Conservation (phyloP, 2,888 invertebrate genomes). For the Hipparchia sbordonii region DNA sequence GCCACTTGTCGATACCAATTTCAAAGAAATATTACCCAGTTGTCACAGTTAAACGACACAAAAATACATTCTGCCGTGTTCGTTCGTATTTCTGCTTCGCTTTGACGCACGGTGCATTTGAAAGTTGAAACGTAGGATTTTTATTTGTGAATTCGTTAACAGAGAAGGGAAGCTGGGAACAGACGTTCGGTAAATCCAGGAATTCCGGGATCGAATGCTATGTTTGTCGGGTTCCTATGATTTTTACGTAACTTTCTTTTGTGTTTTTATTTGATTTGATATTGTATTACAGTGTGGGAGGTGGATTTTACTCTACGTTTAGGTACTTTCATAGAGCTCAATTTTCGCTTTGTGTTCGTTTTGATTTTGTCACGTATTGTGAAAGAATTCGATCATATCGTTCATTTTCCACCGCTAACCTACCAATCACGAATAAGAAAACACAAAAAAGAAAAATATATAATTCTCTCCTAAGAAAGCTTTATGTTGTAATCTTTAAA, state of each 20-base stretch:
- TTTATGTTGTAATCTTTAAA: too few relatives aligned
- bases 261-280: background rate
- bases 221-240: constrained; percentile 16
- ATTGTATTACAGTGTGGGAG: background rate
- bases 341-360: too few relatives aligned
- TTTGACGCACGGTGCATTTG: constrained; percentile 38
- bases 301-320: background rate
- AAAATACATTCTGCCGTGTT: background rate
- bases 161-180: constrained; percentile 7
- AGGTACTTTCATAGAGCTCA: too few relatives aligned
- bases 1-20: background rate
- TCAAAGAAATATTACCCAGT: background rate
- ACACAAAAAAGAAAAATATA: too few relatives aligned
- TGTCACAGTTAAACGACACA: too few relatives aligned
- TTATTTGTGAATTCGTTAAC: constrained; percentile 40
- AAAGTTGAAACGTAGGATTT: constrained; percentile 33
- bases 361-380: too few relatives aligned
- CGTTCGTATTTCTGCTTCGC: constrained; percentile 15
- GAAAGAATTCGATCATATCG: too few relatives aligned
- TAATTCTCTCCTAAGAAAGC: too few relatives aligned
- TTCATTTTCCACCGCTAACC: too few relatives aligned
- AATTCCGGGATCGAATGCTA: constrained; percentile 28
- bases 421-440: too few relatives aligned
- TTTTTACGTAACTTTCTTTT: constrained; percentile 13
- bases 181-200: constrained; percentile 19